These are phyloP conservation scores for Caenorhabditis plicata DNA, from an alignment of 2,888 invertebrate species.

Conservation along the genomic window DNA sequence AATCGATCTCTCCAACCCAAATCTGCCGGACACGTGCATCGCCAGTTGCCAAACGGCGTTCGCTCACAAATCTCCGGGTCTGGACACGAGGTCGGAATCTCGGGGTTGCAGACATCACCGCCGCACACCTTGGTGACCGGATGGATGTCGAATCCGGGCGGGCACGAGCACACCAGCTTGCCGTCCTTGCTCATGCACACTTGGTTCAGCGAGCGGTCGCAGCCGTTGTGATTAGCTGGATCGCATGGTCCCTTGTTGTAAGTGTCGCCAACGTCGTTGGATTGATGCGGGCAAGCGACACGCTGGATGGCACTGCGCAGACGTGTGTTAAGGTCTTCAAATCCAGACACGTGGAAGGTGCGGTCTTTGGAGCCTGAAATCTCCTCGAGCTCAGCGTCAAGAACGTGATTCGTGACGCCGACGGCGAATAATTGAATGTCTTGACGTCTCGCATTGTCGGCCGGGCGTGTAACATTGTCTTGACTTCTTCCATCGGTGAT, in stretches of 20 bases:
- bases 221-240: constrained; percentile 50
- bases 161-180: constrained; percentile 50
- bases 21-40: constrained; percentile 58
- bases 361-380: constrained; percentile 50
- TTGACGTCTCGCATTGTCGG: constrained; percentile 53
- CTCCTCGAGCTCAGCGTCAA: constrained; percentile 52
- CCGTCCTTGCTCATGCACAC: constrained; percentile 46
- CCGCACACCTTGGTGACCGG: constrained; percentile 60
- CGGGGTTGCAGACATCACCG: constrained; percentile 59
- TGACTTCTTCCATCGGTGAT: constrained; percentile 66
- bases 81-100: constrained; percentile 57
- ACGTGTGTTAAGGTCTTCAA: constrained; percentile 60
- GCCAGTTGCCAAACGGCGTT: constrained; percentile 61
- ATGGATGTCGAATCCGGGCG: constrained; percentile 57
- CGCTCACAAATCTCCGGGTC: constrained; percentile 60
- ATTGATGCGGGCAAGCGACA: constrained; percentile 51
- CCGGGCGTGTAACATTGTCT: constrained; percentile 62
- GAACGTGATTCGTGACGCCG: constrained; percentile 63
- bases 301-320: constrained; percentile 58
- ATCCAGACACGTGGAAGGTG: constrained; percentile 59
- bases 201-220: constrained; percentile 57
- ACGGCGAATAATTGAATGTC: constrained; percentile 66
- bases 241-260: constrained; percentile 52
- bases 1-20: constrained; percentile 45
- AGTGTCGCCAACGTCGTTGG: constrained; percentile 27